Evolutionary conservation across 2,113 vertebrate species (phyloP), one percentile per base, ranked within the genome.

Genomic region (Rhea pennata): DNA sequence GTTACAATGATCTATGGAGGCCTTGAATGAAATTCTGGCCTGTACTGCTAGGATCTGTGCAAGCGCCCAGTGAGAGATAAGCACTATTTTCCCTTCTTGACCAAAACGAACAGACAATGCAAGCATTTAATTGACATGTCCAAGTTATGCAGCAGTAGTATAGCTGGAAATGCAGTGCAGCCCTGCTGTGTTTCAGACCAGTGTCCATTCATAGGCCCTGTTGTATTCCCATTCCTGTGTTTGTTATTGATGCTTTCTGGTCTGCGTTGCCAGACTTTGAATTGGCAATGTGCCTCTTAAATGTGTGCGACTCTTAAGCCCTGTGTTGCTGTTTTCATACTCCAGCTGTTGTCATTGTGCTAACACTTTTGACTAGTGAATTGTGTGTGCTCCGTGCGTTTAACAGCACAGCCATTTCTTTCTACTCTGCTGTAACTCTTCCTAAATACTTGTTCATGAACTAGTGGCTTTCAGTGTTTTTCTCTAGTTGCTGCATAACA

Each of bases 351-450:
- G 54, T 62, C 46, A 0, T 50, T 54, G 39, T 70, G 39, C 20
- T 12, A 26, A 22, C 3, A 1, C 4, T 50, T 83, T 3, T 7
- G 8, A 0, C 22, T 17, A 9, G 6, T 2, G 3, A 9, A 23
- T 42, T 2, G 0, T 23, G 0, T 23, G n/a, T 67, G 42, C 24
- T 79, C 69, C 0, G 0, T 6, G 0, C 23, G 17, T 46, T 29
- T 62, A 19, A 21, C 5, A 15, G 56, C 22, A 10, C 39, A 15
- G 9, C 48, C 3, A 1, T 22, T 11, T 36, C 53, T 58, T 39
- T 54, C 66, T 70, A 20, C 46, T 50, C 69, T 71, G 50, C 69
- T 8, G 1, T 39, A 23, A 31, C 8, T 13, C 46, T 66, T 76
- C 67, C 59, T 23, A 7, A 66, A 36, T 20, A 17, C 50, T 50